Evolutionary conservation across 2,797 vertebrate species (phyloP), one percentile per base, ranked within the genome.

Genomic region (Trachurus trachurus): DNA sequence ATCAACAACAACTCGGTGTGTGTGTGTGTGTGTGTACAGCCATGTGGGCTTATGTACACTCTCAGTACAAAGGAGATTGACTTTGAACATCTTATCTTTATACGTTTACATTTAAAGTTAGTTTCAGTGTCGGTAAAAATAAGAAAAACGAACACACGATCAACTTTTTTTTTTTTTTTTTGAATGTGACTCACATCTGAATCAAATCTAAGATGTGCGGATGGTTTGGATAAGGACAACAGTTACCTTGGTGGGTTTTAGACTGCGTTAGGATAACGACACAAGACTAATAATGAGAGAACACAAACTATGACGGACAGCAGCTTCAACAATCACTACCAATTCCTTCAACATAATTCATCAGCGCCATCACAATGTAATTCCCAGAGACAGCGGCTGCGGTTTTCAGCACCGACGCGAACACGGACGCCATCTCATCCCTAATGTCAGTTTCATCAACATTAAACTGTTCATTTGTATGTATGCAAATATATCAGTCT

Each of bases 381-480:
- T 61, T 49, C 65, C 34, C 64, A 44, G n/a, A 63, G 16, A 52
- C 9, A 65, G 19, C 74, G 15, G 2, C 39, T 21, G 22, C 21
- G 39, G 9, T 70, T 45, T 64, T 17, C 16, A 13, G 64, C 54
- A 74, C 1, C 21, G 60, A 62, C 71, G 64, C 37, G 60, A 74
- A 72, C 56, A 66, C 11, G 29, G 26, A 26, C 26, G 26, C n/a
- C 81, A 67, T 77, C 75, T 45, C 67, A 80, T 40, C 64, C 83
- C 84, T 77, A 83, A 77, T 87, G 66, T 84, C 82, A 86, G 79
- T 83, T 89, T 87, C 71, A 89, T 83, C 82, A 81, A 79, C 78
- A 76, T 86, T 83, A 65, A 85, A 85, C 78, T 80, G 66, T 81
- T 90, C 60, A 84, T 91, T 91, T 91, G 83, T 84, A 89, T 85